These are phyloP conservation scores for Cinclus cinclus DNA, from an alignment of 2,113 vertebrate species.

Conservation along the genomic window DNA sequence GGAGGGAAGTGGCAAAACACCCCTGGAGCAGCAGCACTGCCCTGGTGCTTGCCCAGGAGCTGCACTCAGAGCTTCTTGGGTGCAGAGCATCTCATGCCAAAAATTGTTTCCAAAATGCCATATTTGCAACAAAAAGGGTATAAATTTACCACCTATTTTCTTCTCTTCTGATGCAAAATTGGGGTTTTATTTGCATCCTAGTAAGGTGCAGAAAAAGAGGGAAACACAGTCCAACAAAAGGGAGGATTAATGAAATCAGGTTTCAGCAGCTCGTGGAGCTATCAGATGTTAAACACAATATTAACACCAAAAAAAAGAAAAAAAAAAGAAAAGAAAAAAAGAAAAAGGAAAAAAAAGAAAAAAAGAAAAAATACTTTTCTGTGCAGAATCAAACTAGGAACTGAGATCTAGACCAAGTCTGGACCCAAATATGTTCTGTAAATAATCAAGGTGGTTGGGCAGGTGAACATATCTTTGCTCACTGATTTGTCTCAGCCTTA, in stretches of 20 bases:
- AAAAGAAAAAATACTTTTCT: neutral
- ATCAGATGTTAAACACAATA: neutral
- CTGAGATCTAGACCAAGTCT: neutral
- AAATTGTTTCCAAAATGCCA: neutral
- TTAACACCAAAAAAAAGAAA: neutral
- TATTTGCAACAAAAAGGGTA: neutral
- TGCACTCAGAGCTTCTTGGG: neutral
- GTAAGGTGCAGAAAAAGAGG: neutral
- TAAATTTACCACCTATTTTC: neutral
- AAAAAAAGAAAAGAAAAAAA: too few relatives aligned
- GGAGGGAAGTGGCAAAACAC: neutral
- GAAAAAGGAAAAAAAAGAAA: neutral
- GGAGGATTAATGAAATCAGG: neutral
- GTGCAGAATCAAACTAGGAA: neutral
- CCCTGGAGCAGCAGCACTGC: neutral
- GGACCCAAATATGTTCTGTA: neutral
- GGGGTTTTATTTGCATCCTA: neutral
- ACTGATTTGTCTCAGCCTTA: neutral
- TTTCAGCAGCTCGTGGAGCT: neutral
- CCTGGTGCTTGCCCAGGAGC: neutral
- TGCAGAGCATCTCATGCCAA: neutral
- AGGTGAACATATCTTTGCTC: neutral
- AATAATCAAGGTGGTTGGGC: neutral
- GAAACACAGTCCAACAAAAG: accelerated
- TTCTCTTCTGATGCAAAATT: neutral